phyloP scores from a whole-genome alignment of 2,888 invertebrate genomes.

The Polydrusus tereticollis region DNA sequence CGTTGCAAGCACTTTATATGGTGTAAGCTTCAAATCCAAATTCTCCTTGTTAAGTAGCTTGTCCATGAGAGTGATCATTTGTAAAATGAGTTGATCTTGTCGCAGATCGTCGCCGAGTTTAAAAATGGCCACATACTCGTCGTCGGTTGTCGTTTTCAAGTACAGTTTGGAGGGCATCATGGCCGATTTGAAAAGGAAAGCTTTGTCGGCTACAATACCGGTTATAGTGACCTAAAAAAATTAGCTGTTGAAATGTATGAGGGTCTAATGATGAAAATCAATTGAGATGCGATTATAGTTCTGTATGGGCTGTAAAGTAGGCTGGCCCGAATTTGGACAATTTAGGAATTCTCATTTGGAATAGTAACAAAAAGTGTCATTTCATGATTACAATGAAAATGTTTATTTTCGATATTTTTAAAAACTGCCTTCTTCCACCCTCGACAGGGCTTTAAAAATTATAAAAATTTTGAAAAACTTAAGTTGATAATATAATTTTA shows the following conservation, averaged over 20 bases:
- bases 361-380: too few relatives aligned
- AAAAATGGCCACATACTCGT: conserved; percentile 95
- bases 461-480: too few relatives aligned
- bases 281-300: too few relatives aligned
- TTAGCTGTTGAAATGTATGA: background rate
- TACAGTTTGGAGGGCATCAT: conserved; percentile 94
- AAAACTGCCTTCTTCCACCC: too few relatives aligned
- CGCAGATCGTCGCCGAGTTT: conserved; percentile 98
- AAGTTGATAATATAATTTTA: too few relatives aligned
- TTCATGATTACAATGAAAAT: too few relatives aligned
- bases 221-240: conserved; percentile 73
- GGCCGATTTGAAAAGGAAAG: conserved; percentile 95
- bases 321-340: too few relatives aligned
- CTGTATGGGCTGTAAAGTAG: too few relatives aligned
- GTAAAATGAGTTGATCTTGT: conserved; percentile 97
- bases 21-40: conserved; percentile 94
- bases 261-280: background rate
- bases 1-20: conserved; percentile 95
- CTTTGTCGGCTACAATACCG: conserved; percentile 90
- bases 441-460: too few relatives aligned
- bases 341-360: too few relatives aligned
- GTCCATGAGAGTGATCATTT: conserved; percentile 99
- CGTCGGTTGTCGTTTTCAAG: conserved; percentile 84
- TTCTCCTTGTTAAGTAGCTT: conserved; percentile 94
- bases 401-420: too few relatives aligned